A percentile compares a stretch with the other conserved stretches of the same genome.
phyloP scores from a whole-genome alignment of 2,888 invertebrate genomes.

The Hermaeophaga mercurialis region DNA sequence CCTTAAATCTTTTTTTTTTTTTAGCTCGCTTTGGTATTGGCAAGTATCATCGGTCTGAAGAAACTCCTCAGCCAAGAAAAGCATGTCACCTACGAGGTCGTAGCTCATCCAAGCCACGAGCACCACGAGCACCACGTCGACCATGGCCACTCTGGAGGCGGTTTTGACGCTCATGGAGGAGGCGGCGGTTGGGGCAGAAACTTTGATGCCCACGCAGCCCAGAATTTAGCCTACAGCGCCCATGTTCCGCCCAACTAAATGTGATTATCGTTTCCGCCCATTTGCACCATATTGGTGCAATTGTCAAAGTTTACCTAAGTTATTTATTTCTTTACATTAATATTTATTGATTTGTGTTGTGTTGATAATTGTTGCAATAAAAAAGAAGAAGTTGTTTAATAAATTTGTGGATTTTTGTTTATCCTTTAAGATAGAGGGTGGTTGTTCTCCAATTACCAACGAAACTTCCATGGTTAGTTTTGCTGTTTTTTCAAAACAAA shows the following conservation, averaged over 20 bases:
- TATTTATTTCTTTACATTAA: constrained; percentile 45
- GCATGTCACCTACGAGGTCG: constrained; percentile 77
- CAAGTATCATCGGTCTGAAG: constrained; percentile 81
- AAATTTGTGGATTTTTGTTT: too few relatives aligned
- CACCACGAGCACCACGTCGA: constrained; percentile 61
- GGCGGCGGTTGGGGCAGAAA: constrained; percentile 67
- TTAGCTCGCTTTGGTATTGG: constrained; percentile 75
- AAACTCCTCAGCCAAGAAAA: constrained; percentile 78
- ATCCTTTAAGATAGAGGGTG: too few relatives aligned
- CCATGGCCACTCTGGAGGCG: constrained; percentile 50
- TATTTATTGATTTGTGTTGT: constrained; percentile 42
- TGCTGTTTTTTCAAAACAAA: too few relatives aligned
- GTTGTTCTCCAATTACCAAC: too few relatives aligned
- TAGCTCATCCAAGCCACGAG: constrained; percentile 71
- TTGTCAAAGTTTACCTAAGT: constrained; percentile 27
- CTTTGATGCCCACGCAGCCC: constrained; percentile 58
- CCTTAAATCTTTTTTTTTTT: constrained; percentile 27
- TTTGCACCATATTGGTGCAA: constrained; percentile 53
- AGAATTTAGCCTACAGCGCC: constrained; percentile 68
- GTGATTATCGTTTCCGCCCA: constrained; percentile 21
- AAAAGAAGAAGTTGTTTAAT: constrained; percentile 31
- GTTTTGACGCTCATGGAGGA: constrained; percentile 43
- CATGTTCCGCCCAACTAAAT: constrained; percentile 58
- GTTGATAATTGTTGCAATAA: constrained; percentile 34
- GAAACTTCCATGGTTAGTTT: too few relatives aligned